Evolutionary conservation across 2,888 invertebrate species (phyloP).

Genomic region (Petrolisthes manimaculis): DNA sequence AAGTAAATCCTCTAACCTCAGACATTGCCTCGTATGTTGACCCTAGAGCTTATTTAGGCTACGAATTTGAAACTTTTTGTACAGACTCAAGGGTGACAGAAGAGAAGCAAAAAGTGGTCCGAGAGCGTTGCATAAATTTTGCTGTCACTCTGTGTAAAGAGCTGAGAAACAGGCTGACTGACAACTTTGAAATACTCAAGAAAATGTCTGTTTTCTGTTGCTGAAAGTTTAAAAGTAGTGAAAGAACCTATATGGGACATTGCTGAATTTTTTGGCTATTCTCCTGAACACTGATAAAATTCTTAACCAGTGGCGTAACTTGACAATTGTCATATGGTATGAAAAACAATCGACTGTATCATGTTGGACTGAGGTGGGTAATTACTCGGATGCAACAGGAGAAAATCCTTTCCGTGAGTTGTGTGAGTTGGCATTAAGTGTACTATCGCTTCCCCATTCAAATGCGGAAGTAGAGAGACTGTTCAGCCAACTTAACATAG

Average conservation of each 20-base stretch:
- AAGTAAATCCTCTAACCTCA: no score
- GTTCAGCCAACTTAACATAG: constrained; percentile 10
- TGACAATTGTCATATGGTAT: background rate
- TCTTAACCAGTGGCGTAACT: constrained; percentile 5
- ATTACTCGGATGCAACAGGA: background rate
- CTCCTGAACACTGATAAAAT: constrained; percentile 11
- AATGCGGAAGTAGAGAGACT: constrained; percentile 7
- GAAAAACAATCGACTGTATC: background rate
- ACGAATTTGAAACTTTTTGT: background rate
- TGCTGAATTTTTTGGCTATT: background rate
- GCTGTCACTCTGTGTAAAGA: background rate
- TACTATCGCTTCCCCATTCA: constrained; percentile 3
- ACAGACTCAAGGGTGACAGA: background rate
- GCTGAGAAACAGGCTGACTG: background rate
- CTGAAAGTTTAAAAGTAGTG: background rate
- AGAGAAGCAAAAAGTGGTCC: background rate
- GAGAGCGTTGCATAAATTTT: background rate
- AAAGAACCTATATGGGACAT: background rate
- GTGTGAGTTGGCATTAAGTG: constrained; percentile 2
- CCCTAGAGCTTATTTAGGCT: background rate
- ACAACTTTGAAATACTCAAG: background rate
- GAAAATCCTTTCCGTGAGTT: constrained; percentile 10
- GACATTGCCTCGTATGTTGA: no score
- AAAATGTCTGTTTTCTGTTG: background rate
- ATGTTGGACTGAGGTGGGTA: constrained; percentile 15